phyloP scores from a whole-genome alignment of 2,113 vertebrate species.

The Macquaria australasica region DNA sequence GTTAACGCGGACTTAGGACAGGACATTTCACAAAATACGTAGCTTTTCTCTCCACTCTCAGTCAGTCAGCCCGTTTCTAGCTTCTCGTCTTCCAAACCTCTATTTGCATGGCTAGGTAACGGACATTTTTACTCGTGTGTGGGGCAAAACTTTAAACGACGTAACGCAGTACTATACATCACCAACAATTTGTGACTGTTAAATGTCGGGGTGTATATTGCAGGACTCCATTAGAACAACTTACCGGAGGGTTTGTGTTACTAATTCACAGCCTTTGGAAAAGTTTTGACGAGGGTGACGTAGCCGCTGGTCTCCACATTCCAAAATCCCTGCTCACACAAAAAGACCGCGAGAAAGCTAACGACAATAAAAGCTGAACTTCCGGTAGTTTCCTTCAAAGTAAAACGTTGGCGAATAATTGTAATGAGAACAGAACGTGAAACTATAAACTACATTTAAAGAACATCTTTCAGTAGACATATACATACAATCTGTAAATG shows the following conservation, averaged over 20 bases:
- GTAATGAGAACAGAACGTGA: no score
- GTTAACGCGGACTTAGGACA: background rate
- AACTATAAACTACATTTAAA: no score
- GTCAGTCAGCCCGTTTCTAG: no score
- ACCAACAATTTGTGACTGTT: no score
- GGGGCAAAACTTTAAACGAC: no score
- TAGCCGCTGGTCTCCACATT: constrained; percentile 75
- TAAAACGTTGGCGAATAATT: constrained; percentile 40
- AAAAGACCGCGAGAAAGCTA: background rate
- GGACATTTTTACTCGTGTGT: no score
- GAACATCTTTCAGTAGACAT: no score
- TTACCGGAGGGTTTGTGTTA: background rate
- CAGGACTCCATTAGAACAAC: background rate
- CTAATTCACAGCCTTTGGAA: background rate
- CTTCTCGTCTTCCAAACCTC: background rate
- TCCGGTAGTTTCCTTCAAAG: constrained; percentile 45
- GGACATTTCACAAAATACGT: background rate
- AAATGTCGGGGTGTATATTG: rapidly evolving
- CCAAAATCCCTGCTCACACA: constrained; percentile 57
- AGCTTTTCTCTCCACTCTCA: background rate
- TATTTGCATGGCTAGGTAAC: no score
- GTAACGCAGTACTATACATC: no score
- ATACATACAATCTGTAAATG: no score
- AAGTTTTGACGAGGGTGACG: constrained; percentile 68
- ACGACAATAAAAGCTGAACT: rapidly evolving